These are phyloP conservation scores for Actias luna DNA, from an alignment of 2,888 invertebrate genomes.

Conservation along the genomic window DNA sequence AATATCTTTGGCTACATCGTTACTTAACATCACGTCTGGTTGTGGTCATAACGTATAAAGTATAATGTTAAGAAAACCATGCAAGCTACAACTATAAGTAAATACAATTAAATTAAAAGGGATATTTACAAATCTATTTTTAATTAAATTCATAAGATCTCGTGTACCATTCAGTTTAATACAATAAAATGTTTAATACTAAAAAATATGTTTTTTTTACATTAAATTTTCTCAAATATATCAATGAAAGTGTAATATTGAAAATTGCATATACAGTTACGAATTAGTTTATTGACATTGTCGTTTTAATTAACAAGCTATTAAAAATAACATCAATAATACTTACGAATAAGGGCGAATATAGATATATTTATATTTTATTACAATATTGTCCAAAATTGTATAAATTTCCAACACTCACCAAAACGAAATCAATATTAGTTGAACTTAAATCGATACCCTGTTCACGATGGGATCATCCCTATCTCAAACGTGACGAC, in stretches of 20 bases:
- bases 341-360: conserved; percentile 7
- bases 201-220: background rate
- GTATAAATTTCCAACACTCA: background rate
- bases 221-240: background rate
- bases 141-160: background rate
- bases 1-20: too few species aligned
- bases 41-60: too few species aligned
- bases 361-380: too few species aligned
- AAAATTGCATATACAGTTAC: background rate
- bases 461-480: conserved; percentile 48
- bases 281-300: background rate
- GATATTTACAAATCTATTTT: background rate
- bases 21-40: too few species aligned
- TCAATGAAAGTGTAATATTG: too few species aligned
- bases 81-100: background rate
- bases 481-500: background rate
- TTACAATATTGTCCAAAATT: conserved; percentile 68
- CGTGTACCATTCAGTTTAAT: background rate
- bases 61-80: too few species aligned
- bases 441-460: conserved; percentile 51
- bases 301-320: background rate
- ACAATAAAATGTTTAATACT: background rate
- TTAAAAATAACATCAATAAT: background rate
- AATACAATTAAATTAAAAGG: background rate
- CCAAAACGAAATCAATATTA: conserved; percentile 42